Conservation (phyloP, 1,140 invertebrate species). For the Temnothorax nylanderi region DNA sequence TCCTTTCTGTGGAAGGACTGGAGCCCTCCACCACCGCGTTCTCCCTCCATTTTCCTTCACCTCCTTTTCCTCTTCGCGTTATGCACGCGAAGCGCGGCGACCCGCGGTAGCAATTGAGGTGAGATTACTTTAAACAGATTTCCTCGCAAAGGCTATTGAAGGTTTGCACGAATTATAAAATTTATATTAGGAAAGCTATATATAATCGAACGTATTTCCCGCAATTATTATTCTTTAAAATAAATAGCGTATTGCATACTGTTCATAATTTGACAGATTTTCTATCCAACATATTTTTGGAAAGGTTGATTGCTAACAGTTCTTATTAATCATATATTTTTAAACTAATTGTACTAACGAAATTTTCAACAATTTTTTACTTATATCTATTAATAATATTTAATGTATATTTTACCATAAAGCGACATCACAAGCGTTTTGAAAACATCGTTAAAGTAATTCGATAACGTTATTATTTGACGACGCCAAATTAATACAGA, state of each 20-base stretch:
- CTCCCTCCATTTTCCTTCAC: neutral
- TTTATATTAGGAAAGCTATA: neutral
- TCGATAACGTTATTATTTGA: neutral
- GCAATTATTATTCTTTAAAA: neutral
- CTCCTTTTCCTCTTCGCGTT: neutral
- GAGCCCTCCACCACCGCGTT: neutral
- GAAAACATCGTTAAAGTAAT: neutral
- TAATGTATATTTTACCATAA: neutral
- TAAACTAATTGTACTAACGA: neutral
- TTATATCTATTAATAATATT: neutral
- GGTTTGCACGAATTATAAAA: neutral
- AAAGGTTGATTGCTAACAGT: neutral
- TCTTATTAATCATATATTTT: neutral
- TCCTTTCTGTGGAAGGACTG: slow-evolving; percentile 36
- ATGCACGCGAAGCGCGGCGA: slow-evolving; percentile 37
- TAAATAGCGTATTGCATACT: neutral
- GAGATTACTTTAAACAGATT: slow-evolving; percentile 28
- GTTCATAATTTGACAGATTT: neutral
- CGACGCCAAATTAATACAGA: neutral
- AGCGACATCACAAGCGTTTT: neutral
- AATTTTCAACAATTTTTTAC: neutral
- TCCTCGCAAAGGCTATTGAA: neutral
- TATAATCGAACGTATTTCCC: too few species aligned
- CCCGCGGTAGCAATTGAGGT: slow-evolving; percentile 12
- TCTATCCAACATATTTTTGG: neutral